A percentile compares a stretch with the other conserved stretches of the same genome.
Conservation (phyloP, 2,888 invertebrate genomes). For the Ligdia adustata region DNA sequence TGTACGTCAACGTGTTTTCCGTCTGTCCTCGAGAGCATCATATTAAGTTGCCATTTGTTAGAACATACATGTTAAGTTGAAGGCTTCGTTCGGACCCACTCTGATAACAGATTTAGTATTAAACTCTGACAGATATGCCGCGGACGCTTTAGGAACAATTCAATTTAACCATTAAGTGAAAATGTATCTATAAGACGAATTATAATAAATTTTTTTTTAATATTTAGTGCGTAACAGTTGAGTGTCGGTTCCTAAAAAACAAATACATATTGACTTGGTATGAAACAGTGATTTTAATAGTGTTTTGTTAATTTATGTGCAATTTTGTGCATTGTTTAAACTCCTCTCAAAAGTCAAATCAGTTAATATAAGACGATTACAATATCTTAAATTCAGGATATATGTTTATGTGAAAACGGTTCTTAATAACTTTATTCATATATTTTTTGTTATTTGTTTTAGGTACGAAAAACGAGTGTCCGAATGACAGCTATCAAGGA, state of each 20-base stretch:
- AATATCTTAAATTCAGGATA: too few relatives aligned
- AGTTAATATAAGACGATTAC: too few relatives aligned
- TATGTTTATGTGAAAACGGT: too few relatives aligned
- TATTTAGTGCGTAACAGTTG: too few relatives aligned
- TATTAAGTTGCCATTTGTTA: conserved; percentile 43
- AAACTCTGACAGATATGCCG: conserved; percentile 46
- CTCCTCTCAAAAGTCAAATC: too few relatives aligned
- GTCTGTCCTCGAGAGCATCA: conserved; percentile 32
- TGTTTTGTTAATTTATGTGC: too few relatives aligned
- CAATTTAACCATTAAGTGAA: background rate
- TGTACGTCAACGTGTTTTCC: conserved; percentile 15
- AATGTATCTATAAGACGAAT: conserved; percentile 1
- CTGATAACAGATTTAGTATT: conserved; percentile 42
- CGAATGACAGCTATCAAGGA: conserved; percentile 82
- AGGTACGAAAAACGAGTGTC: conserved; percentile 79
- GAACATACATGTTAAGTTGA: conserved; percentile 43
- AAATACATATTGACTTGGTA: background rate
- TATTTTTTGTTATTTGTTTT: conserved; percentile 38
- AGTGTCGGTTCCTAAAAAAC: background rate
- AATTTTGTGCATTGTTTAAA: too few relatives aligned
- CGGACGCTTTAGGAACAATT: conserved; percentile 38
- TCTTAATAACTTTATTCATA: too few relatives aligned
- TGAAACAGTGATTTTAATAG: background rate
- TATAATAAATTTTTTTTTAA: too few relatives aligned
- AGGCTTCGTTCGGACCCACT: conserved; percentile 47